Percentiles rank a stretch among this genome's conserved stretches.
These are phyloP conservation scores for Tenebrio molitor DNA, from an alignment of 1,140 invertebrate genomes.

Conservation along the genomic window DNA sequence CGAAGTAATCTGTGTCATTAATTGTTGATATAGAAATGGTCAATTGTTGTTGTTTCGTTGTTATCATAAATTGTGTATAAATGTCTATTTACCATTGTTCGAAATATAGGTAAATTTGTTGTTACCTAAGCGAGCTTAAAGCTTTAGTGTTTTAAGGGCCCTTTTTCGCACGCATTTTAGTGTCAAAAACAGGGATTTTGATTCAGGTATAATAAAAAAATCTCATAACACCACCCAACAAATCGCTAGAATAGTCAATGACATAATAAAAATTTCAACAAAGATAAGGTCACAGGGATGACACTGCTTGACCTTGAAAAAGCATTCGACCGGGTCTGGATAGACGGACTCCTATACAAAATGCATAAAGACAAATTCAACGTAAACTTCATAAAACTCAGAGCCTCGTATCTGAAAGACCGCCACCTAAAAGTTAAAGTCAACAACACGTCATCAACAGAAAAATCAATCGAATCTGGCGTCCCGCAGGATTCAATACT, in stretches of 20 bases:
- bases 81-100: too few species aligned
- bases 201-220: too few species aligned
- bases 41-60: too few species aligned
- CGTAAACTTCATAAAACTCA: slow-evolving; percentile 50
- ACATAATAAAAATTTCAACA: slow-evolving; percentile 57
- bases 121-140: too few species aligned
- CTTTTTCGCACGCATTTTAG: too few species aligned
- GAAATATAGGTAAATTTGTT: too few species aligned
- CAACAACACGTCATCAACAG: slow-evolving; percentile 25
- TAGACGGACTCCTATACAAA: slow-evolving; percentile 52
- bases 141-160: too few species aligned
- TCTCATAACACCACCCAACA: slow-evolving; percentile 54
- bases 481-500: slow-evolving; percentile 61
- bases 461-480: slow-evolving; percentile 49
- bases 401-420: slow-evolving; percentile 45
- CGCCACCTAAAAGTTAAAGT: slow-evolving; percentile 52
- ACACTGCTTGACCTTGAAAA: slow-evolving; percentile 53
- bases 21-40: too few species aligned
- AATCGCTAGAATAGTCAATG: slow-evolving; percentile 45
- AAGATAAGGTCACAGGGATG: slow-evolving; percentile 27
- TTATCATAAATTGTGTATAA: too few species aligned
- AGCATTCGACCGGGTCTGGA: slow-evolving; percentile 61
- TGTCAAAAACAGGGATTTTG: too few species aligned
- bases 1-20: too few species aligned
- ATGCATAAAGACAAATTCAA: slow-evolving; percentile 14